Base-by-base conservation (phyloP, 2,888 invertebrate genomes). In the Caenorhabditis parvicauda region DNA sequence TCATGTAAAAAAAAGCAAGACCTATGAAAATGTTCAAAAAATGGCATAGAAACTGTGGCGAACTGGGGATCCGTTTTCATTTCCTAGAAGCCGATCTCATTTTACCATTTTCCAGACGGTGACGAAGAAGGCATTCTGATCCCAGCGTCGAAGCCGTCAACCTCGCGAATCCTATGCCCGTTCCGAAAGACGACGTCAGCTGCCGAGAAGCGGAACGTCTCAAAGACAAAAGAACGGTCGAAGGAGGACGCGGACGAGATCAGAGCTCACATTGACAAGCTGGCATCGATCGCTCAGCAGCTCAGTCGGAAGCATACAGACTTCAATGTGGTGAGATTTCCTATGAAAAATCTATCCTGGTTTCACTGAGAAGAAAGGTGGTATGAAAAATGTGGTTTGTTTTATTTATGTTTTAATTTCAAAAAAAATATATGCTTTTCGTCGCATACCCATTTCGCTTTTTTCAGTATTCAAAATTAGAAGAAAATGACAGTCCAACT, bases 211-310 rank as follows among this genome's bases (percentile, higher is more conserved):
- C 12, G n/a, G 42, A 17, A 42, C 14, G n/a, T 17, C 42, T 14
- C 12, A 42, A 42, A 19, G 42, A 42, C 24, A 35, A 47, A 21
- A 24, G 22, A 45, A 19, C 14, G 27, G n/a, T 7, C 14, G 9
- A 9, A 24, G n/a, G 22, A 17, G 37, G 64, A 62, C 17, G 54
- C 67, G 9, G 61, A 61, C 29, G 48, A 58, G 25, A 63, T 55
- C 37, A 45, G 58, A 39, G 39, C 42, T 12, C 59, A 59, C n/a
- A 60, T 60, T 14, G 65, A 65, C 27, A 61, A 51, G 35, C 39
- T 70, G 32, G 66, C 64, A 4, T 28, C 53, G 19, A 70, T 70
- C n/a, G 70, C 70, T 12, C 64, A 53, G 5, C 63, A 65, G 24
- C 42, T 70, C 14, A 56, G 59, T 25, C 53, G 66, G 27, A 27